Evolutionary conservation across 2,113 vertebrate species (phyloP), one percentile per base, ranked within the genome.

Genomic region (Macroglossus sobrinus): DNA sequence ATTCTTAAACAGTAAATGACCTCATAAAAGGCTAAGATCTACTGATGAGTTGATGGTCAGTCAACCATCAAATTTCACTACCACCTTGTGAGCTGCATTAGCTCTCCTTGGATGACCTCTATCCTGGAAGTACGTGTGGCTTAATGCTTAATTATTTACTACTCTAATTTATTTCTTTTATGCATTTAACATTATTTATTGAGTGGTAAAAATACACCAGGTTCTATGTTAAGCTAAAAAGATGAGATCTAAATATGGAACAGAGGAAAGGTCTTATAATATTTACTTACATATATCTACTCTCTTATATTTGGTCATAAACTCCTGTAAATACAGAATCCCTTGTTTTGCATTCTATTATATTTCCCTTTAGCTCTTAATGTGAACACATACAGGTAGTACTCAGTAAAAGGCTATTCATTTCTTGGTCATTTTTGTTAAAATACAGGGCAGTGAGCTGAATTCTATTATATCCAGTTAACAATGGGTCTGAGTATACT

Each of bases 131-230:
- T 64, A 75, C 69, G n/a, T 89, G 53, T 69, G 69, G 55, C 40
- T 89, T 91, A 96, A 89, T 89, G 79, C 38, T 43, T n/a, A 97
- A 97, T 93, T 90, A 94, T 45, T 93, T 43, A 35, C 21, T 82
- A 74, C 28, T 92, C 22, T 91, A 96, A 96, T 92, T 96, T 68
- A 82, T 76, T 92, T 93, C 55, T 84, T 97, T 93, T 94, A 85
- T 87, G 78, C 93, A 94, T 68, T 97, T 95, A 96, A 91, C 84
- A 89, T 50, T n/a, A 30, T 91, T 94, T 87, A 91, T 71, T 64
- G 64, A 93, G 68, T 86, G 45, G 57, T 38, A 63, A 87, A 96
- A 86, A 89, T 92, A 91, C 3, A 96, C 26, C 55, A 89, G 61
- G 61, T n/a, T 69, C 63, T 75, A 84, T 82, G 47, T 81, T 93